phyloP scores from a whole-genome alignment of 2,113 vertebrate species.

The Oreochromis spilurus region DNA sequence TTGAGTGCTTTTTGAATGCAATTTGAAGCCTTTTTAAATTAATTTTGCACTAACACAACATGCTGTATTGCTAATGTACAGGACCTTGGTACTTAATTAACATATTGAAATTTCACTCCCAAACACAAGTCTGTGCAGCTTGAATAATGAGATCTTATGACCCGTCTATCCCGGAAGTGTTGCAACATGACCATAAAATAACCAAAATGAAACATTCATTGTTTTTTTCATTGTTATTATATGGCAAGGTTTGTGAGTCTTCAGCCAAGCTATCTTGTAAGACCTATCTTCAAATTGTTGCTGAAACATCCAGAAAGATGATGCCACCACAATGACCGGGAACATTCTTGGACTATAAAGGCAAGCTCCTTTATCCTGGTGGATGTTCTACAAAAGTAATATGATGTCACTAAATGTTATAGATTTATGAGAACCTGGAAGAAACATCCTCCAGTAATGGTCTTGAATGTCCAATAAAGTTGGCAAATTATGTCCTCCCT shows the following conservation, averaged over 20 bases:
- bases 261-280: not conserved
- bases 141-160: not conserved
- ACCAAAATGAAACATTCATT: not conserved
- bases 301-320: not conserved
- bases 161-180: not conserved
- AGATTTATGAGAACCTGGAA: not conserved
- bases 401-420: not conserved
- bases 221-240: not conserved
- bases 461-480: not conserved
- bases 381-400: not conserved
- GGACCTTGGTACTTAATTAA: not conserved
- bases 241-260: not conserved
- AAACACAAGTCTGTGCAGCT: not conserved
- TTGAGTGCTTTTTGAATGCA: not conserved
- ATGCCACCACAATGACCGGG: accelerated
- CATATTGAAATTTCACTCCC: not conserved
- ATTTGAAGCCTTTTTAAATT: not conserved
- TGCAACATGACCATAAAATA: not conserved
- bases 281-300: not conserved
- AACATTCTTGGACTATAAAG: not conserved
- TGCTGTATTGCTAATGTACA: not conserved
- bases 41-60: not conserved
- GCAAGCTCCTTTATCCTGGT: not conserved
- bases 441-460: not conserved
- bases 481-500: not conserved